A percentile compares a stretch with the other conserved stretches of the same genome.
phyloP scores from a whole-genome alignment of 1,140 invertebrate species.

The Maniola jurtina region DNA sequence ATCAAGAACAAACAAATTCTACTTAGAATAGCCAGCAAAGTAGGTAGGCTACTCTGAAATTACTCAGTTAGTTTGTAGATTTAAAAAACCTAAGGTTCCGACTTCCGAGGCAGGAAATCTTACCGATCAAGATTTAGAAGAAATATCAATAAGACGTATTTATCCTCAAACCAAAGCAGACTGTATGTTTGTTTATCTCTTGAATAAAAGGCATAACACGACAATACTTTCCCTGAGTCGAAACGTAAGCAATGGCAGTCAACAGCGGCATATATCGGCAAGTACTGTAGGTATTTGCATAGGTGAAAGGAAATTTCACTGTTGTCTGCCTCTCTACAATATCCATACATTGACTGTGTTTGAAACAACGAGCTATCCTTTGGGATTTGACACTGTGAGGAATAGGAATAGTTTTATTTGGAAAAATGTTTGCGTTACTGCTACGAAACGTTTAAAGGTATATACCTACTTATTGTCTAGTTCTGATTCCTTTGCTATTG shows the following conservation, averaged over 20 bases:
- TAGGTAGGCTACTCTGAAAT: too few species aligned
- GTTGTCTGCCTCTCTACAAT: conserved; percentile 9
- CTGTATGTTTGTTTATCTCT: neutral
- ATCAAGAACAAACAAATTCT: too few species aligned
- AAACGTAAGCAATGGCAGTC: conserved; percentile 5
- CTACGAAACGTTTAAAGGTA: neutral
- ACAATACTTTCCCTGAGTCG: conserved; percentile 4
- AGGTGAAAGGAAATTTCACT: conserved; percentile 31
- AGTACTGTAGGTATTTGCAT: conserved; percentile 41
- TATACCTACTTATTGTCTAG: too few species aligned
- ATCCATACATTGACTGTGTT: conserved; percentile 17
- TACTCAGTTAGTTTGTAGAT: too few species aligned
- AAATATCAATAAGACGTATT: neutral
- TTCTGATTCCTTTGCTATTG: too few species aligned
- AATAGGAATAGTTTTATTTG: conserved; percentile 31
- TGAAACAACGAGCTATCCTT: conserved; percentile 17
- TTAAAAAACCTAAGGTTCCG: too few species aligned
- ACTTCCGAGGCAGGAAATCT: too few species aligned
- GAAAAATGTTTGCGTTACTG: conserved; percentile 19
- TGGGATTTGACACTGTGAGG: conserved; percentile 17
- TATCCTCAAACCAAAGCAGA: neutral
- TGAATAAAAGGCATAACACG: conserved; percentile 1
- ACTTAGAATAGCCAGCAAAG: too few species aligned
- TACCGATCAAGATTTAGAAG: too few species aligned
- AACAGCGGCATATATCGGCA: conserved; percentile 31